A percentile compares a stretch with the other conserved stretches of the same genome.
phyloP scores from a whole-genome alignment of 1,140 invertebrate species.

The Metopolophium dirhodum region DNA sequence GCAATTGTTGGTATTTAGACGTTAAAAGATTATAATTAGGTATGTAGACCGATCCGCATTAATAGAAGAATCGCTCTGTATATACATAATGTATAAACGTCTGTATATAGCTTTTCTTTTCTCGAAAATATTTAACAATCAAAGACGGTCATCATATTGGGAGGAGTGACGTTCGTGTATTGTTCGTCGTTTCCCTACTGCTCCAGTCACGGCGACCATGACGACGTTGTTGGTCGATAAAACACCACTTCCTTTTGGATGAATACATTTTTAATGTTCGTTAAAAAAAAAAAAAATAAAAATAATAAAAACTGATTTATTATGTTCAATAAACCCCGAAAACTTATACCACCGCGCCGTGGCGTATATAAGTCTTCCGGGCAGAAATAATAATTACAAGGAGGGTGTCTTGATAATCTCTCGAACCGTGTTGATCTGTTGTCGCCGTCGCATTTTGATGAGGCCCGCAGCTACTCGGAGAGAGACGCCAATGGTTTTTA shows the following conservation, averaged over 20 bases:
- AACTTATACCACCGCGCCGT: not conserved
- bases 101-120: not conserved
- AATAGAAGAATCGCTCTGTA: not conserved
- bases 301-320: conserved; percentile 33
- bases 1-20: not conserved
- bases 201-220: not conserved
- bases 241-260: conserved; percentile 14
- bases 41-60: not conserved
- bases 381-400: conserved; percentile 37
- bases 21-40: not conserved
- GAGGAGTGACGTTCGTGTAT: not conserved
- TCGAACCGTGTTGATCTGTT: conserved; percentile 22
- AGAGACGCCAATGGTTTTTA: not conserved
- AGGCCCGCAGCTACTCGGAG: not conserved
- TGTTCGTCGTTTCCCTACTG: conserved; percentile 6
- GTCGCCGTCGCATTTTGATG: conserved; percentile 10
- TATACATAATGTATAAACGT: not conserved
- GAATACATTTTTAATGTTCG: conserved; percentile 29
- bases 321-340: conserved; percentile 37
- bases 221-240: conserved; percentile 28
- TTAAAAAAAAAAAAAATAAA: not conserved
- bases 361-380: not conserved
- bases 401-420: conserved; percentile 36
- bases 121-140: not conserved
- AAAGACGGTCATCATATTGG: not conserved